These are phyloP conservation scores for Drosophila pectinifera DNA, from an alignment of 1,140 invertebrate genomes.

Conservation along the genomic window DNA sequence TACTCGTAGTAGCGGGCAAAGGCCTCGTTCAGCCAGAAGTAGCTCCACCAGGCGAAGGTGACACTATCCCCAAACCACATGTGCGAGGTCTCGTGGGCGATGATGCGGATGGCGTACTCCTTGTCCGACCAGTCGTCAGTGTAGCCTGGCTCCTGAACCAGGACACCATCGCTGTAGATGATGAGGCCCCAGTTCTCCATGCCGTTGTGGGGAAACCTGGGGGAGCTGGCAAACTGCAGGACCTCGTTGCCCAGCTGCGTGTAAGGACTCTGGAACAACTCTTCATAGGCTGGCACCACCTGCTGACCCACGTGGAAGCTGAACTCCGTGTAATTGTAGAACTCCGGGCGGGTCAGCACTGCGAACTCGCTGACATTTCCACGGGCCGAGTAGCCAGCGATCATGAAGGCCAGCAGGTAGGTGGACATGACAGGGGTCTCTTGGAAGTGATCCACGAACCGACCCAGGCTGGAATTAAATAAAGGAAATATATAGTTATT, in stretches of 20 bases:
- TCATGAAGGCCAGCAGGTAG: slow-evolving; percentile 90
- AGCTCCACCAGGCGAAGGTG: slow-evolving; percentile 89
- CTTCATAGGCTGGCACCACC: slow-evolving; percentile 85
- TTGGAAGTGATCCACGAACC: slow-evolving; percentile 67
- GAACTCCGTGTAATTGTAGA: slow-evolving; percentile 87
- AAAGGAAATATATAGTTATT: background rate
- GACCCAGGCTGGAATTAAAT: slow-evolving; percentile 34
- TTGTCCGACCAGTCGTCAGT: slow-evolving; percentile 69
- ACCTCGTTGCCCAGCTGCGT: slow-evolving; percentile 84
- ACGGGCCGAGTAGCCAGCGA: slow-evolving; percentile 88
- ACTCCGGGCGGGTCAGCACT: slow-evolving; percentile 89
- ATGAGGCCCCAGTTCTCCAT: slow-evolving; percentile 95
- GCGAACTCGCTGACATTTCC: slow-evolving; percentile 68
- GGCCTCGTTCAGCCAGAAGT: slow-evolving; percentile 89
- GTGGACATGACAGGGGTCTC: slow-evolving; percentile 90
- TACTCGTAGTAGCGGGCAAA: slow-evolving; percentile 90
- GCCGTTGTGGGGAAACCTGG: slow-evolving; percentile 91
- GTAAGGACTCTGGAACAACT: slow-evolving; percentile 85
- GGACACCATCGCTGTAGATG: slow-evolving; percentile 86
- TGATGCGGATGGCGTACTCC: slow-evolving; percentile 86
- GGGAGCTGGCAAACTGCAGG: slow-evolving; percentile 90
- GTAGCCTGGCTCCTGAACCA: slow-evolving; percentile 54
- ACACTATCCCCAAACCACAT: slow-evolving; percentile 90
- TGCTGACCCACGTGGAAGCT: slow-evolving; percentile 86
- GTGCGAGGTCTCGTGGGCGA: slow-evolving; percentile 88